Conservation (phyloP, 2,888 invertebrate species). For the Ditula angustiorana region DNA sequence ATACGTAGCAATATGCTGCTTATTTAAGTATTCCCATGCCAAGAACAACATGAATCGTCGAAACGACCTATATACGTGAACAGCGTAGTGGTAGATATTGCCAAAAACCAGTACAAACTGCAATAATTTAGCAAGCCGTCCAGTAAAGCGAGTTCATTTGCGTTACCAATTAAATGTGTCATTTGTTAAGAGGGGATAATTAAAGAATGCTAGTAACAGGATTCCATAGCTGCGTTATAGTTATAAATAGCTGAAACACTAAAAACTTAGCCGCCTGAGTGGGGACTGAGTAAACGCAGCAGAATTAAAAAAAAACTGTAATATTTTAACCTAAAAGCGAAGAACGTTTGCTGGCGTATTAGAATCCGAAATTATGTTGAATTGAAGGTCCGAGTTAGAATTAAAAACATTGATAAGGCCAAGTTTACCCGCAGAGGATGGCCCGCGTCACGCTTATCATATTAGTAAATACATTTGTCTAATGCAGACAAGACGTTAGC, state of each 20-base stretch:
- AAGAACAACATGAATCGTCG: constrained; percentile 35
- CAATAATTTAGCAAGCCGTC: constrained; percentile 28
- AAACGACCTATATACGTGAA: constrained; percentile 21
- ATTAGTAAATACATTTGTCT: constrained; percentile 20
- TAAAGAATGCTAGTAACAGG: constrained; percentile 15
- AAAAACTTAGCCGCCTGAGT: neutral
- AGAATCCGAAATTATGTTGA: neutral
- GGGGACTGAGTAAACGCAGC: neutral
- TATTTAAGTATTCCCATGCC: constrained; percentile 32
- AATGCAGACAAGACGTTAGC: constrained; percentile 36
- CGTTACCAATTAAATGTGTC: constrained; percentile 25
- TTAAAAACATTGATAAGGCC: constrained; percentile 9
- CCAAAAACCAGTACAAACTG: constrained; percentile 26
- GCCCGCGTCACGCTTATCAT: constrained; percentile 16
- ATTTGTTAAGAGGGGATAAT: constrained; percentile 23
- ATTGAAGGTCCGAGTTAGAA: neutral
- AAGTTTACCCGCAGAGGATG: constrained; percentile 11
- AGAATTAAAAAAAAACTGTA: neutral
- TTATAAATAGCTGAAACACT: neutral
- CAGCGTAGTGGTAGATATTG: neutral
- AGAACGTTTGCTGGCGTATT: neutral
- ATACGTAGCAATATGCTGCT: constrained; percentile 27
- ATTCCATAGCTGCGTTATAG: neutral
- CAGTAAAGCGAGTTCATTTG: constrained; percentile 27
- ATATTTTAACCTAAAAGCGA: neutral